phyloP scores from a whole-genome alignment of 2,113 vertebrate species.

The Clarias gariepinus region DNA sequence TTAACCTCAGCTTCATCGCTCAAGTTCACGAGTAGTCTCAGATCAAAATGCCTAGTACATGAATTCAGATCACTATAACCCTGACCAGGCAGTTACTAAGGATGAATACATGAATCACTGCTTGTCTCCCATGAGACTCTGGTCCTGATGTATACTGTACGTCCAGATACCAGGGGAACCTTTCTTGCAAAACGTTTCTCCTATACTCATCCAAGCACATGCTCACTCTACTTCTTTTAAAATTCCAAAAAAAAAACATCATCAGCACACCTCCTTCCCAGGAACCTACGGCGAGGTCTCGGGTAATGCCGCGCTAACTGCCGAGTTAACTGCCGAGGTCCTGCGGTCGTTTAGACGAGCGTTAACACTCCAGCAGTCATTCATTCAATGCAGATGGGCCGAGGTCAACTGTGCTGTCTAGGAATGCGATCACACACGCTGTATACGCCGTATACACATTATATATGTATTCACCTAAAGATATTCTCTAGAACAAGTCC shows the following conservation, averaged over 20 bases:
- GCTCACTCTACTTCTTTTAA: too few species aligned
- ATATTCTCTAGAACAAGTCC: slow-evolving; percentile 48
- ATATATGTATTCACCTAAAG: not conserved
- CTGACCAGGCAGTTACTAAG: not conserved
- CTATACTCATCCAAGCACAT: not conserved
- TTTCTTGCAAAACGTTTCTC: too few species aligned
- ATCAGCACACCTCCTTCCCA: slow-evolving; percentile 1
- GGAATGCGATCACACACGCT: slow-evolving; percentile 16
- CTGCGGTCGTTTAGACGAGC: slow-evolving; percentile 27
- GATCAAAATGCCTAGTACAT: not conserved
- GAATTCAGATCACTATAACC: not conserved
- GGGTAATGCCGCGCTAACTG: slow-evolving; percentile 6
- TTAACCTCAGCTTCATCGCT: not conserved
- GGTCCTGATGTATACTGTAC: not conserved
- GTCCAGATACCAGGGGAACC: not conserved
- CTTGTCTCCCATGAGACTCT: not conserved
- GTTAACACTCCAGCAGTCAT: slow-evolving; percentile 35
- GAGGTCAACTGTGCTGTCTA: slow-evolving; percentile 41
- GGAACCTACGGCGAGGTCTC: not conserved
- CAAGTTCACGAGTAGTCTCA: not conserved
- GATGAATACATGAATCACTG: not conserved
- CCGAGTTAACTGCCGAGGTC: slow-evolving; percentile 26
- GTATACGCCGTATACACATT: slow-evolving; percentile 16
- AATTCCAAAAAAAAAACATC: too few species aligned
- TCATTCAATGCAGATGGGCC: slow-evolving; percentile 10